These are phyloP conservation scores for Haemorhous mexicanus DNA, from an alignment of 2,113 vertebrate species.

Conservation along the genomic window DNA sequence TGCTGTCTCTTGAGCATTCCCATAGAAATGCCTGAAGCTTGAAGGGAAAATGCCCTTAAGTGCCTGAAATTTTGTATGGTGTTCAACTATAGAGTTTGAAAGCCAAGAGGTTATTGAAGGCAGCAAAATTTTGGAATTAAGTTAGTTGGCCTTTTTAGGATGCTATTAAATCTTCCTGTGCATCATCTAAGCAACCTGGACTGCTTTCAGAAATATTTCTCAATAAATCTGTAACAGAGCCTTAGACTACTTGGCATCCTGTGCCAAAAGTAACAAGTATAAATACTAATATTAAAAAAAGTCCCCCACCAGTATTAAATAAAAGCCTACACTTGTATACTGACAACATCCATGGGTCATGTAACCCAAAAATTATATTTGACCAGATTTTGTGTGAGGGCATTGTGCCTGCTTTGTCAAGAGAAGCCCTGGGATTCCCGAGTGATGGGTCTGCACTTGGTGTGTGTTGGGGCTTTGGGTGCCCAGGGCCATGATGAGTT, in stretches of 20 bases:
- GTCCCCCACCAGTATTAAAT: background rate
- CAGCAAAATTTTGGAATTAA: background rate
- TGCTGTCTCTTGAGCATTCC: no score
- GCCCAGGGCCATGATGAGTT: background rate
- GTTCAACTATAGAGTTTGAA: background rate
- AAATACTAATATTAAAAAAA: background rate
- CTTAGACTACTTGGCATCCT: no score
- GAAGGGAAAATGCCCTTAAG: no score
- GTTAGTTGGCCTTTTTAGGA: background rate
- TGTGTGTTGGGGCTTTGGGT: background rate
- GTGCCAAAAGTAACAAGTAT: background rate
- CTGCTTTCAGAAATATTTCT: background rate
- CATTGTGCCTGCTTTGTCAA: background rate
- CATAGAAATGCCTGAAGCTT: no score
- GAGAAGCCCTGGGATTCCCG: accelerated
- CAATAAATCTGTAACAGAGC: background rate
- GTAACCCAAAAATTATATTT: background rate
- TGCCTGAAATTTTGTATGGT: no score
- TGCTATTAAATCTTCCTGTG: background rate
- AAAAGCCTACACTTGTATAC: accelerated
- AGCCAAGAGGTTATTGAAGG: background rate
- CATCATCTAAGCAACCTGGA: background rate
- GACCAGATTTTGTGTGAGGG: background rate
- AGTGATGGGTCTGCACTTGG: background rate
- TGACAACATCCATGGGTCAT: background rate